These are phyloP conservation scores for Temnothorax curvispinosus DNA, from an alignment of 1,140 invertebrate species.

Conservation along the genomic window DNA sequence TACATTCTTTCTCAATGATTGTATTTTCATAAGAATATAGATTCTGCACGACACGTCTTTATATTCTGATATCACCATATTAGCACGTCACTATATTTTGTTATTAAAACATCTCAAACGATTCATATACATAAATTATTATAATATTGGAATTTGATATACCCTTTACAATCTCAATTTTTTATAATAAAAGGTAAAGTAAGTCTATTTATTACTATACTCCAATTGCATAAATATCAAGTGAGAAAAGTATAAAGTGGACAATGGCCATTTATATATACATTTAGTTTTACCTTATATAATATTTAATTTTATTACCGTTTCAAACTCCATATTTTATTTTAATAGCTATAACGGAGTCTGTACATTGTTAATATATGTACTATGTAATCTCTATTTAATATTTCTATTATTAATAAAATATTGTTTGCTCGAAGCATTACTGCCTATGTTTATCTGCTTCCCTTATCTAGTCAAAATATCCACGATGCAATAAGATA, in stretches of 20 bases:
- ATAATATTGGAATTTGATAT: neutral
- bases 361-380: neutral
- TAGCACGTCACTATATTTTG: neutral
- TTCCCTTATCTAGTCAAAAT: conserved; percentile 10
- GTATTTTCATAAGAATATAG: neutral
- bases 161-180: neutral
- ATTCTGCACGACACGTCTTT: neutral
- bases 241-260: neutral
- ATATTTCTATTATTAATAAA: neutral
- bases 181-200: neutral
- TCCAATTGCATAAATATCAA: neutral
- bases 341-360: neutral
- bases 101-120: neutral
- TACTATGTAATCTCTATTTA: neutral
- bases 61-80: neutral
- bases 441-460: neutral
- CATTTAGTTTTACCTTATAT: neutral
- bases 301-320: neutral
- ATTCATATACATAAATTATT: neutral
- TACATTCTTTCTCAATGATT: neutral
- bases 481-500: conserved; percentile 5
- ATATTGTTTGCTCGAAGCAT: neutral
- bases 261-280: neutral
- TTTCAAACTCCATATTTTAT: neutral
- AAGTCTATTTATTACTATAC: neutral